A percentile compares a stretch with the other conserved stretches of the same genome.
phyloP scores from a whole-genome alignment of 2,113 vertebrate genomes.

The Chelonoidis abingdonii region DNA sequence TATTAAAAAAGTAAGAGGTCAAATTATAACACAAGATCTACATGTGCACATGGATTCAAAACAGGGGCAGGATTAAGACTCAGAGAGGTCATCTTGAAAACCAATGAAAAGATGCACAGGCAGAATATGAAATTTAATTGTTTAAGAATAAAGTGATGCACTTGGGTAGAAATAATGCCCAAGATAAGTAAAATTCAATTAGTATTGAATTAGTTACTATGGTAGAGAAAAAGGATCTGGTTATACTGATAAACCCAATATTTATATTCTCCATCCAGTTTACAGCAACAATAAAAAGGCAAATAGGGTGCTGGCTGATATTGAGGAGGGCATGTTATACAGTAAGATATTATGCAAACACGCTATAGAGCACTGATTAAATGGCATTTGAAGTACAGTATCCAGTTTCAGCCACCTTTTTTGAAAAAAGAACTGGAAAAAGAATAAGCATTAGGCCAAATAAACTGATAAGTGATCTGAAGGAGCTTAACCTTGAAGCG shows the following conservation, averaged over 20 bases:
- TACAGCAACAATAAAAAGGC: neutral
- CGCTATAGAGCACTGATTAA: neutral
- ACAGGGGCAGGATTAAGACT: neutral
- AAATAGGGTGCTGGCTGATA: neutral
- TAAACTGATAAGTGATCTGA: neutral
- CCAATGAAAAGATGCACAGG: conserved; percentile 31
- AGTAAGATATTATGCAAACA: neutral
- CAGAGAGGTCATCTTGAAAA: conserved; percentile 20
- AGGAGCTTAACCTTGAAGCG: neutral
- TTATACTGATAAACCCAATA: neutral
- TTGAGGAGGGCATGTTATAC: neutral
- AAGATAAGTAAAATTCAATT: neutral
- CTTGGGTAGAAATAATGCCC: conserved; percentile 1
- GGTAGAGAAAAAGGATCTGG: neutral
- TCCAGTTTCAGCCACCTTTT: neutral
- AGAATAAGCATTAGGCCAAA: neutral
- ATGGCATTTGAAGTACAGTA: neutral
- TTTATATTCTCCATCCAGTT: neutral
- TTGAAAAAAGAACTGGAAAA: neutral
- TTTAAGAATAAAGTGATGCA: conserved; percentile 17
- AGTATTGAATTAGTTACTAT: neutral
- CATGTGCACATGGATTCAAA: neutral
- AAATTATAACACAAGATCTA: neutral
- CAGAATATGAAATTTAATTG: conserved; percentile 46
- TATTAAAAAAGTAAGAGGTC: neutral